These are phyloP conservation scores for Coregonus clupeaformis DNA, from an alignment of 2,113 vertebrate genomes.

Conservation along the genomic window DNA sequence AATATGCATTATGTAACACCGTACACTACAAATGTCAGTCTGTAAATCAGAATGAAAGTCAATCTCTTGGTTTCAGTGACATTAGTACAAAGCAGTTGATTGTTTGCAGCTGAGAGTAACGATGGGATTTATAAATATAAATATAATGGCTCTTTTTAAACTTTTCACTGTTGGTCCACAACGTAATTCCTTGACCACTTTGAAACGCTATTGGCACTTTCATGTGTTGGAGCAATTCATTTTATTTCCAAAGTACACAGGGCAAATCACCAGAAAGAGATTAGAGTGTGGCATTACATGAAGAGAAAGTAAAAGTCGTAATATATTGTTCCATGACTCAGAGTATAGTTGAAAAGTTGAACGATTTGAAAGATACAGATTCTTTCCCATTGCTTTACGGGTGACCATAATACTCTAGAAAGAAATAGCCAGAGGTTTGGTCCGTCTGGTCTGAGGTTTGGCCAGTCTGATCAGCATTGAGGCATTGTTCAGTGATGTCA, in stretches of 20 bases:
- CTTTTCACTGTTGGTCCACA: conserved; percentile 8
- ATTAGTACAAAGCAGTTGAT: conserved; percentile 16
- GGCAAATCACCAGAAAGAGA: not conserved
- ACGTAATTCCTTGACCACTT: conserved; percentile 13
- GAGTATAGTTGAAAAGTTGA: no score
- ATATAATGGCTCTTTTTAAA: not conserved
- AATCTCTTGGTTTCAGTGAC: not conserved
- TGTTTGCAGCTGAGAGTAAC: conserved; percentile 25
- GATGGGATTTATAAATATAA: not conserved
- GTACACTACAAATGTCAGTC: not conserved
- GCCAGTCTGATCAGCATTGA: not conserved
- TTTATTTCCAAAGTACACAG: not conserved
- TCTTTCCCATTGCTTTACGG: no score
- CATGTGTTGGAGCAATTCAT: not conserved
- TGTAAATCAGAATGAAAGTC: not conserved
- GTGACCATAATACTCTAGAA: no score
- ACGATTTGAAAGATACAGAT: no score
- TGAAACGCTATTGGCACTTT: no score
- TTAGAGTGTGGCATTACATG: no score
- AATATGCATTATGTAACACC: no score
- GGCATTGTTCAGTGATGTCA: no score
- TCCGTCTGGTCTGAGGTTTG: not conserved
- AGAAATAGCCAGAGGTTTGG: no score
- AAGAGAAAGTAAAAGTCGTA: no score
- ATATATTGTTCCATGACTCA: no score